A percentile compares a stretch with the other conserved stretches of the same genome.
Conservation (phyloP, 2,888 invertebrate genomes). For the Schizotus pectinicornis region DNA sequence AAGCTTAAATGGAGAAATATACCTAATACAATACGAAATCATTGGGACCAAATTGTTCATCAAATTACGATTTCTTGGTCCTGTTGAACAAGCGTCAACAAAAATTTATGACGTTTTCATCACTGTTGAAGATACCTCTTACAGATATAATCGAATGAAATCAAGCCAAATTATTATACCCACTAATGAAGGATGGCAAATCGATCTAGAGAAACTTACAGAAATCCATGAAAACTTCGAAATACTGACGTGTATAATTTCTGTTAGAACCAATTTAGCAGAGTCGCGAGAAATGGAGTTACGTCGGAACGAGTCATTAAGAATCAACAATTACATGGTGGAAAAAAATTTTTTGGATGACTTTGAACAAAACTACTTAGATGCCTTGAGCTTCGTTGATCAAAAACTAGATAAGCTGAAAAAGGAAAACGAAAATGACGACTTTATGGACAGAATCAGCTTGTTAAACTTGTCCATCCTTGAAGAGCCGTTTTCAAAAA, state of each 20-base stretch:
- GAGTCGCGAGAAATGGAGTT: not conserved
- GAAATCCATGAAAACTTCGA: slow-evolving; percentile 14
- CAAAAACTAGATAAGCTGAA: slow-evolving; percentile 8
- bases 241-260: slow-evolving; percentile 8
- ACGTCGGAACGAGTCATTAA: not conserved
- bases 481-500: slow-evolving; percentile 5
- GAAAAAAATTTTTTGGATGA: slow-evolving; percentile 13
- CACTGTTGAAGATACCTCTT: not conserved
- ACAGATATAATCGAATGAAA: not conserved
- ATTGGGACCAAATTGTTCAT: slow-evolving; percentile 32
- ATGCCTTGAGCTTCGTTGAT: slow-evolving; percentile 6
- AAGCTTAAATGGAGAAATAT: slow-evolving; percentile 44
- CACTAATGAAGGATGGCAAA: slow-evolving; percentile 16
- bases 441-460: slow-evolving; percentile 22
- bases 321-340: slow-evolving; percentile 8
- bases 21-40: slow-evolving; percentile 41
- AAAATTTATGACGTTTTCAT: slow-evolving; percentile 38
- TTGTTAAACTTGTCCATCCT: slow-evolving; percentile 13
- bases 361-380: slow-evolving; percentile 3
- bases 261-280: slow-evolving; percentile 2
- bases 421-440: not conserved
- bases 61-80: slow-evolving; percentile 44
- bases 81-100: slow-evolving; percentile 36
- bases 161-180: not conserved
- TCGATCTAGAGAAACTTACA: slow-evolving; percentile 20